Evolutionary conservation across 30 jellyfish, hydroid and myxozoan species (phyloP), one percentile per base, ranked within the genome.

Genomic region (Hydra vulgaris): DNA sequence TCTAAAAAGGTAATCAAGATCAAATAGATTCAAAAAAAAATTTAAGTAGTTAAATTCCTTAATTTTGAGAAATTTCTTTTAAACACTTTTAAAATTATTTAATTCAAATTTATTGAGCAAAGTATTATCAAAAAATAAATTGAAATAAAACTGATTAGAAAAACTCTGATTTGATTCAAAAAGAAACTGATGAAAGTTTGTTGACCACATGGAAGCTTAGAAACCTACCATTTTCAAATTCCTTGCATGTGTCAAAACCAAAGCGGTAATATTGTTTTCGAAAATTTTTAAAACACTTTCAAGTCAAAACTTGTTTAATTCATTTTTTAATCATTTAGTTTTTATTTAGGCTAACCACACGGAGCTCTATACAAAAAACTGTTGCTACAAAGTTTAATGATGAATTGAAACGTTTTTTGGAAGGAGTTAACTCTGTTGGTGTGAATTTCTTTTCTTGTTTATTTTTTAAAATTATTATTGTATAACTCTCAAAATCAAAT

Each of bases 171-270:
- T n/a, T 17, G 23, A 75, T 25, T 7, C 26, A 75, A 25, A 25
- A 67, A 22, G 26, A 17, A 8, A 70, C 7, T 26, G 66, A 75
- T 75, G 83, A 75, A 17, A 26, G 54, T 15, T 53, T 75, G 25
- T 53, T 75, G 27, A 75, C 72, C 7, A 75, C 83, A 17, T 75
- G 83, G 83, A 75, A 25, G 83, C 83, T 17, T 17, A 71, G 56
- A 23, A 53, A 75, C 25, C 26, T 75, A 24, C 72, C 83, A 0
- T 0, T 18, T 70, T 22, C 40, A 21, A 70, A 25, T 25, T 21
- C 40, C 7, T 22, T 21, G 15, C 0, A 22, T 8, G 7, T 21
- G 17, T 22, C 76, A 70, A 22, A 70, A 70, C 27, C 76, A 0
- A 70, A 17, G 16, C 0, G 76, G 76, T 70, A 70, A 7, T 70